Conservation (phyloP, 2,113 vertebrate species). For the Nesogale talazaci region DNA sequence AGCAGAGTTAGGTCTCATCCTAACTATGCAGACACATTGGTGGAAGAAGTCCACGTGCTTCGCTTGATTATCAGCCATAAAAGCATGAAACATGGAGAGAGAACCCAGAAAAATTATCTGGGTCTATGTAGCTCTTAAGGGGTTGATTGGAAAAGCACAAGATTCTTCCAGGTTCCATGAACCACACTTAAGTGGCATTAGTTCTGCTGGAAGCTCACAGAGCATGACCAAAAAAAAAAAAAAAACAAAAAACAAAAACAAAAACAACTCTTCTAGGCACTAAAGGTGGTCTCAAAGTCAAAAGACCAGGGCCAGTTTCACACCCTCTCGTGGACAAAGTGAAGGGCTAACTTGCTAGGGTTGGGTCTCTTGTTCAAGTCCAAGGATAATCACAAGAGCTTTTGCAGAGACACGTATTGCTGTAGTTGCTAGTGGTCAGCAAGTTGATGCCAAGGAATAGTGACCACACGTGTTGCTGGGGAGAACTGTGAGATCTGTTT, state of each 20-base stretch:
- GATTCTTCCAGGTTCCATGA: slow-evolving; percentile 12
- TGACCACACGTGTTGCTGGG: neutral
- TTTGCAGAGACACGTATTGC: neutral
- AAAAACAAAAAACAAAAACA: too few relatives aligned
- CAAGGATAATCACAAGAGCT: neutral
- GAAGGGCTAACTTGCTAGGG: neutral
- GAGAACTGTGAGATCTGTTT: too few relatives aligned
- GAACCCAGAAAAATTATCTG: neutral
- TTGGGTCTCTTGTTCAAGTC: neutral
- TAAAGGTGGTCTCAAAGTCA: neutral
- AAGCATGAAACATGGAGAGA: neutral
- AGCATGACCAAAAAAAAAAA: neutral
- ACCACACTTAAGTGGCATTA: neutral
- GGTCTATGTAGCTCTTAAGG: neutral
- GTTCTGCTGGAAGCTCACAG: neutral
- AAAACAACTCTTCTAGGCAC: too few relatives aligned
- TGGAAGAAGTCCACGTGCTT: neutral
- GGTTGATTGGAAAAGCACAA: neutral
- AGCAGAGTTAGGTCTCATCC: neutral
- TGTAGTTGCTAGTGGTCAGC: neutral
- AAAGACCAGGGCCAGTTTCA: neutral
- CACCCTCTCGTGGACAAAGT: neutral
- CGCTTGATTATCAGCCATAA: neutral
- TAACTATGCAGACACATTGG: too few relatives aligned
- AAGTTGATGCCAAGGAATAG: neutral